Evolutionary conservation across 1,140 invertebrate genomes (phyloP).

Genomic region (fruit fly (Drosophila melanogaster)): Release_6_plus_ISO1_MT NT_033777.3:17705001-17705500

Average conservation of each 20-base stretch:
- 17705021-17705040: conserved; percentile 29
- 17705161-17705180: conserved; percentile 7
- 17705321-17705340: conserved; percentile 1
- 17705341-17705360: conserved; percentile 8
- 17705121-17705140: conserved; percentile 32
- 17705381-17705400: conserved; percentile 16
- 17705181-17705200: conserved; percentile 2
- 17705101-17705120: conserved; percentile 18
- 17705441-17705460: conserved; percentile 17
- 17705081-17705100: conserved; percentile 35
- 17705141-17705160: conserved; percentile 6
- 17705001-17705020: conserved; percentile 42
- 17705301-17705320: conserved; percentile 46
- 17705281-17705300: conserved; percentile 39
- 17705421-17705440: conserved; percentile 7
- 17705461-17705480: conserved; percentile 25
- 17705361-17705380: conserved; percentile 17
- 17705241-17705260: conserved; percentile 23
- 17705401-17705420: conserved; percentile 13
- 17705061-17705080: conserved; percentile 41
- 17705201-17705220: not conserved
- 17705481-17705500: conserved; percentile 24
- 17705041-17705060: conserved; percentile 44
- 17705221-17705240: conserved; percentile 22
- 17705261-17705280: conserved; percentile 26